Percentiles rank a stretch among this genome's conserved stretches.
Conservation (phyloP, 2,888 invertebrate species). For the Dasysyrphus albostriatus region DNA sequence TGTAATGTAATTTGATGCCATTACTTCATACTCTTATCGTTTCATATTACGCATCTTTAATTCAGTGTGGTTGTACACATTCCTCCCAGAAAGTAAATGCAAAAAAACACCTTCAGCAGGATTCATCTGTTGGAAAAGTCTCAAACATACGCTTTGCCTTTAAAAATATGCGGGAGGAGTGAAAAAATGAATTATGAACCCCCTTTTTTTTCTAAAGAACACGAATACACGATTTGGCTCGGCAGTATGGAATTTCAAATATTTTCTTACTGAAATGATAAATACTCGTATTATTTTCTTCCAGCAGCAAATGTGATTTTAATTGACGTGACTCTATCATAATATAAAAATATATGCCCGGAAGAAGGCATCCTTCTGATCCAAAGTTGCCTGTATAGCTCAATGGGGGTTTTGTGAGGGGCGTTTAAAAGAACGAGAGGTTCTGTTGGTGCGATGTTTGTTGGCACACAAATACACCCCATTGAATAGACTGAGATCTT, state of each 20-base stretch:
- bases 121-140: neutral
- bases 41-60: conserved; percentile 40
- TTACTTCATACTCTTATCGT: conserved; percentile 53
- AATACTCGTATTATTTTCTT: conserved; percentile 12
- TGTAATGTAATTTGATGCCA: conserved; percentile 52
- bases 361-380: neutral
- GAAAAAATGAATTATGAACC: neutral
- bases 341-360: neutral
- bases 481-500: neutral
- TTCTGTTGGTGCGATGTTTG: neutral
- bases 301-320: conserved; percentile 54
- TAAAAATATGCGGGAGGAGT: neutral
- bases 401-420: neutral
- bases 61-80: conserved; percentile 26
- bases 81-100: neutral
- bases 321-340: conserved; percentile 65
- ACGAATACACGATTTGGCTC: neutral
- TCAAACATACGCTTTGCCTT: neutral
- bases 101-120: neutral
- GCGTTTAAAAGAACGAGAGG: neutral
- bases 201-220: neutral
- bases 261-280: conserved; percentile 42
- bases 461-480: neutral
- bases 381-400: neutral
- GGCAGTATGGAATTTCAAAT: conserved; percentile 48